phyloP scores from a whole-genome alignment of 2,797 vertebrate genomes.

The Paramormyrops hopkinsi region DNA sequence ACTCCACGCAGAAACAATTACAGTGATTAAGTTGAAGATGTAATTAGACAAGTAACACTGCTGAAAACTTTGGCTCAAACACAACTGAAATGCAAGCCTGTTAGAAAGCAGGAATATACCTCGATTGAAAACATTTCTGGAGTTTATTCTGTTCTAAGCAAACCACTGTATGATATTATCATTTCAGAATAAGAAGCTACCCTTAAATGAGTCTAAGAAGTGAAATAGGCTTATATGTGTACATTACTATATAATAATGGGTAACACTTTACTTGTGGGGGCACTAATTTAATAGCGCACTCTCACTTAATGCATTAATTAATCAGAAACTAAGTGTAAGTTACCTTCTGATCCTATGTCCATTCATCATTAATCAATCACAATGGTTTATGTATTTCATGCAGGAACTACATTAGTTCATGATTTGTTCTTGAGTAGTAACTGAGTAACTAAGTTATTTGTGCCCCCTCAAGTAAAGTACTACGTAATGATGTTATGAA shows the following conservation, averaged over 20 bases:
- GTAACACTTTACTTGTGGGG: not conserved
- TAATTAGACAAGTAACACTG: conserved; percentile 4
- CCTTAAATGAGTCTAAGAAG: not conserved
- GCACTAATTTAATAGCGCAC: not conserved
- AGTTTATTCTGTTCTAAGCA: not conserved
- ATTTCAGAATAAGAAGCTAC: not conserved
- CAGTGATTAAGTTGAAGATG: not conserved
- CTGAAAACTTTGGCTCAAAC: not conserved
- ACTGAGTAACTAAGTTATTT: not conserved
- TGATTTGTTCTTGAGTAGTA: not conserved
- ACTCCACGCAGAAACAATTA: conserved; percentile 8
- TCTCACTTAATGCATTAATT: not conserved
- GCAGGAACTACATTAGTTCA: not conserved
- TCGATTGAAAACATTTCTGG: not conserved
- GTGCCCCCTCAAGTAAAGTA: not conserved
- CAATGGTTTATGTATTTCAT: not conserved
- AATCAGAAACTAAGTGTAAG: not conserved
- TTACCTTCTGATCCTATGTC: not conserved
- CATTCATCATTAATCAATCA: not conserved
- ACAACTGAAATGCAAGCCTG: not conserved
- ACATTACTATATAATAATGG: not conserved
- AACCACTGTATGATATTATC: not conserved
- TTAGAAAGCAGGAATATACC: not conserved
- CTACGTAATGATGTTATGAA: not conserved
- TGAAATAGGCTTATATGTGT: not conserved